A percentile compares a stretch with the other conserved stretches of the same genome.
phyloP scores from a whole-genome alignment of 1,140 invertebrate genomes.

The Tetramorium parvispinum region DNA sequence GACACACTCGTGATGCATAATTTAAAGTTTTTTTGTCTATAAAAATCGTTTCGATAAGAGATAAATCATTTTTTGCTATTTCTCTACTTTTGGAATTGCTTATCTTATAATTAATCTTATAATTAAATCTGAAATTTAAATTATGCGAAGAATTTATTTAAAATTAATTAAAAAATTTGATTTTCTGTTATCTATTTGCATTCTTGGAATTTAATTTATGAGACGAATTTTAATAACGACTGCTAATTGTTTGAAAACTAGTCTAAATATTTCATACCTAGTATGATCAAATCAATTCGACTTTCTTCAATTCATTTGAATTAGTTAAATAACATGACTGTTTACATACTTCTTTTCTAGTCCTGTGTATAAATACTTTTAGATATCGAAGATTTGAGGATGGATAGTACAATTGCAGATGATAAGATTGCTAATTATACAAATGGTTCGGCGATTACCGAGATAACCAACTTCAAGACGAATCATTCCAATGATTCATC shows the following conservation, averaged over 20 bases:
- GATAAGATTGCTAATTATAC: not conserved
- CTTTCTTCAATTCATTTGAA: not conserved
- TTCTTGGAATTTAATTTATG: not conserved
- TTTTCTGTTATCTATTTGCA: not conserved
- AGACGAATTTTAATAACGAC: not conserved
- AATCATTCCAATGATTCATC: conserved; percentile 6
- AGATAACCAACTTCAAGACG: not conserved
- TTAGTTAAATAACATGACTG: not conserved
- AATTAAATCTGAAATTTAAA: not conserved
- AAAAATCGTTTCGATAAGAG: not conserved
- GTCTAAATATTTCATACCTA: not conserved
- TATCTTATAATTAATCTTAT: no score
- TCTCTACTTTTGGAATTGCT: no score
- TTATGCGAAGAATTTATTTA: not conserved
- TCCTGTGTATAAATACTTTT: not conserved
- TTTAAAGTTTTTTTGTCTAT: no score
- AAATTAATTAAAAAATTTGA: not conserved
- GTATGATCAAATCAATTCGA: not conserved
- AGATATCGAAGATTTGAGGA: conserved; percentile 5
- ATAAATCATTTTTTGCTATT: not conserved
- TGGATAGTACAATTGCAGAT: not conserved
- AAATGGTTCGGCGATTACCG: not conserved
- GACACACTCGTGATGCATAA: not conserved
- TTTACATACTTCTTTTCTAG: not conserved
- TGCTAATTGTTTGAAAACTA: not conserved